Evolutionary conservation across 2,113 vertebrate species (phyloP).

Genomic region (Ailuropoda melanoleuca): DNA sequence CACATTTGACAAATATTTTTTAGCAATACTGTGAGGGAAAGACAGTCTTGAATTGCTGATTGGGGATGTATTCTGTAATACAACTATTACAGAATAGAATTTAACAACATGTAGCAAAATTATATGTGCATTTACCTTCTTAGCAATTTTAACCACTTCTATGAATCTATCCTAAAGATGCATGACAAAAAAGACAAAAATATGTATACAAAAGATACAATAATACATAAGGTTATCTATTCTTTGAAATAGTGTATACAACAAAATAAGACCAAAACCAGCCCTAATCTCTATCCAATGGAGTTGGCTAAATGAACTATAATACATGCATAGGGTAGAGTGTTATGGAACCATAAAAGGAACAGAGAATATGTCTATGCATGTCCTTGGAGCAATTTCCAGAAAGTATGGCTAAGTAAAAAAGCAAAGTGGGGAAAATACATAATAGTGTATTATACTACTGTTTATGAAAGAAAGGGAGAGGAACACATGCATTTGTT

Average conservation of each 20-base stretch:
- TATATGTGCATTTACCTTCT: neutral
- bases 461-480: neutral
- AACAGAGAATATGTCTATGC: neutral
- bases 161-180: neutral
- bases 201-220: neutral
- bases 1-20: neutral
- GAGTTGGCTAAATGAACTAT: neutral
- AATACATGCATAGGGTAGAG: neutral
- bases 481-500: neutral
- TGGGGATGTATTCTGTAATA: neutral
- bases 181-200: neutral
- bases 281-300: neutral
- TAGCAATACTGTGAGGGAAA: neutral
- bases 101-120: neutral
- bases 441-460: neutral
- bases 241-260: neutral
- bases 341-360: neutral
- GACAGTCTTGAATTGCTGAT: neutral
- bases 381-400: neutral
- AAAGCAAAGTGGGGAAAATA: neutral
- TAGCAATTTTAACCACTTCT: neutral
- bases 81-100: neutral
- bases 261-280: neutral
- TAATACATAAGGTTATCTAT: neutral
- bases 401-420: neutral